These are phyloP conservation scores for Neogale vison DNA, from an alignment of 2,113 vertebrate species.

Conservation along the genomic window DNA sequence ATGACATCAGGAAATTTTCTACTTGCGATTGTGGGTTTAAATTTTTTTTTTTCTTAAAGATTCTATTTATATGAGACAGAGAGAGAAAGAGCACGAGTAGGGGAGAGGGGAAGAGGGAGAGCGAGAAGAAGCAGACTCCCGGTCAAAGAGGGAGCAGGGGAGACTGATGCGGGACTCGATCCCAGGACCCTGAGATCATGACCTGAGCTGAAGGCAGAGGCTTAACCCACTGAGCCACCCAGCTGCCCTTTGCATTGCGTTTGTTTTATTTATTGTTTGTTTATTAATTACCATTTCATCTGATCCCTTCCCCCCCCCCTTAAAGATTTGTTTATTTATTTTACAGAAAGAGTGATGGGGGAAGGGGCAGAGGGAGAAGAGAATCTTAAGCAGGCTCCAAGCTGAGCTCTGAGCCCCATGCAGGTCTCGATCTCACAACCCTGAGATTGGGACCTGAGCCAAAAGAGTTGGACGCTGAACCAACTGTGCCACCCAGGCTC, in stretches of 20 bases:
- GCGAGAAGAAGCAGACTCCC: background rate
- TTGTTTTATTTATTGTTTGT: too few species aligned
- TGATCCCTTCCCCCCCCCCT: too few species aligned
- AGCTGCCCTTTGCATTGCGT: too few species aligned
- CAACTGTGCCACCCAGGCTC: background rate
- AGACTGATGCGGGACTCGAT: fast-evolving
- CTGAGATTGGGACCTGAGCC: background rate
- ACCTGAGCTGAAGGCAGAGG: background rate
- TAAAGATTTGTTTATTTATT: too few species aligned
- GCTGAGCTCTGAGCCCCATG: background rate
- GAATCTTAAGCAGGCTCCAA: background rate
- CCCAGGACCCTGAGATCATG: background rate
- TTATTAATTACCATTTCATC: too few species aligned
- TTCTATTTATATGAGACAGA: background rate
- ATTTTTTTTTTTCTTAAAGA: background rate
- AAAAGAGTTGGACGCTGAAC: background rate
- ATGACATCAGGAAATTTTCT: background rate
- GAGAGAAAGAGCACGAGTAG: background rate
- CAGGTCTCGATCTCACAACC: background rate
- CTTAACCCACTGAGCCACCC: background rate
- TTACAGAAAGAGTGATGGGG: background rate
- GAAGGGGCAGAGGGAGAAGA: background rate
- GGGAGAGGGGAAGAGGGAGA: background rate
- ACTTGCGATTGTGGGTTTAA: background rate
- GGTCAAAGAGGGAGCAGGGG: background rate